phyloP scores from a whole-genome alignment of 2,888 invertebrate genomes.

The Yponomeuta sedellus region DNA sequence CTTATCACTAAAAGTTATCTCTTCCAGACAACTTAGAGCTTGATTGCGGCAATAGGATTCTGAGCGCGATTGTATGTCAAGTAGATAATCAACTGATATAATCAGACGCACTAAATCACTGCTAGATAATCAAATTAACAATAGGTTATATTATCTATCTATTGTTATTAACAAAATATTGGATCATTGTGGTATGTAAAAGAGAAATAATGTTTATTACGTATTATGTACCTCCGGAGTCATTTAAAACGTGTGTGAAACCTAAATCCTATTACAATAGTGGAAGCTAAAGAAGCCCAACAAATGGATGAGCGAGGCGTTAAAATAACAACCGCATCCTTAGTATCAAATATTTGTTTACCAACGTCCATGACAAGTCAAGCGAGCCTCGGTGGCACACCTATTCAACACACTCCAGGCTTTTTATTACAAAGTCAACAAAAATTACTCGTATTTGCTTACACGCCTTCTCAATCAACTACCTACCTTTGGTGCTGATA shows the following conservation, averaged over 20 bases:
- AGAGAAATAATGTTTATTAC: no score
- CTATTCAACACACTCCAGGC: background rate
- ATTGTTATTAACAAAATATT: no score
- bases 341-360: conserved; percentile 36
- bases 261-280: background rate
- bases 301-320: background rate
- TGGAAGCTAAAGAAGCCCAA: background rate
- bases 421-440: conserved; percentile 2
- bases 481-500: background rate
- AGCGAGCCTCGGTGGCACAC: conserved; percentile 19
- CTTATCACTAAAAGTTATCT: no score
- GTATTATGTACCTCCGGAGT: no score
- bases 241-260: no score
- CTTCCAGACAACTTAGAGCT: no score
- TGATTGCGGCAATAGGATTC: no score
- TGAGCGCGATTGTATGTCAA: no score
- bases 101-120: no score
- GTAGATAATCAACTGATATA: no score
- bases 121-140: no score
- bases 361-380: conserved; percentile 24
- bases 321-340: conserved; percentile 33
- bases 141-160: no score
- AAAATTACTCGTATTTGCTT: conserved; percentile 1
- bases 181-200: background rate
- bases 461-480: background rate